These are phyloP conservation scores for Cheumatopsyche charites DNA, from an alignment of 1,140 invertebrate species.

Conservation along the genomic window DNA sequence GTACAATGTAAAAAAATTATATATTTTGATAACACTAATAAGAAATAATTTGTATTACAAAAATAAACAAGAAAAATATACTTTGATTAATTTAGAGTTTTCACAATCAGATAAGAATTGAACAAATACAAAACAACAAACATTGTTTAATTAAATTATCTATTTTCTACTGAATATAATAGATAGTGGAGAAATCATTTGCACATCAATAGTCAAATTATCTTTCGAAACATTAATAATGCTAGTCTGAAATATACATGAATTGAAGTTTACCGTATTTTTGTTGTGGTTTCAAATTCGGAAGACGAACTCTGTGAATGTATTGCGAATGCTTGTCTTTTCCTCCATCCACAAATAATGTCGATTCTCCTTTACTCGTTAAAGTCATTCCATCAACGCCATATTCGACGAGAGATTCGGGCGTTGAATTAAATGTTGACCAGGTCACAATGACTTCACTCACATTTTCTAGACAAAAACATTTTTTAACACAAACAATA, in stretches of 20 bases:
- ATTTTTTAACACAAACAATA: constrained; percentile 18
- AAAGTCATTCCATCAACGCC: constrained; percentile 66
- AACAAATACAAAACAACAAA: too few relatives aligned
- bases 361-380: constrained; percentile 65
- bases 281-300: constrained; percentile 64
- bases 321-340: constrained; percentile 70
- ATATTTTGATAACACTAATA: too few relatives aligned
- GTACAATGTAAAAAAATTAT: too few relatives aligned
- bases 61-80: too few relatives aligned
- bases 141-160: too few relatives aligned
- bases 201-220: too few relatives aligned
- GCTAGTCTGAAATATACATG: too few relatives aligned
- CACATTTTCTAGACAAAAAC: constrained; percentile 60
- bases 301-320: constrained; percentile 76
- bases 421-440: constrained; percentile 79
- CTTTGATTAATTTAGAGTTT: too few relatives aligned
- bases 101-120: too few relatives aligned
- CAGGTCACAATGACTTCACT: constrained; percentile 86
- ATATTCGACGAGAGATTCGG: constrained; percentile 77
- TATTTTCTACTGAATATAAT: too few relatives aligned
- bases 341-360: constrained; percentile 83
- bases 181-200: too few relatives aligned
- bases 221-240: too few relatives aligned
- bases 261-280: constrained; percentile 65
- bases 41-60: neutral